Evolutionary conservation across 2,888 invertebrate species (phyloP).

Genomic region (Odontocerum albicorne): DNA sequence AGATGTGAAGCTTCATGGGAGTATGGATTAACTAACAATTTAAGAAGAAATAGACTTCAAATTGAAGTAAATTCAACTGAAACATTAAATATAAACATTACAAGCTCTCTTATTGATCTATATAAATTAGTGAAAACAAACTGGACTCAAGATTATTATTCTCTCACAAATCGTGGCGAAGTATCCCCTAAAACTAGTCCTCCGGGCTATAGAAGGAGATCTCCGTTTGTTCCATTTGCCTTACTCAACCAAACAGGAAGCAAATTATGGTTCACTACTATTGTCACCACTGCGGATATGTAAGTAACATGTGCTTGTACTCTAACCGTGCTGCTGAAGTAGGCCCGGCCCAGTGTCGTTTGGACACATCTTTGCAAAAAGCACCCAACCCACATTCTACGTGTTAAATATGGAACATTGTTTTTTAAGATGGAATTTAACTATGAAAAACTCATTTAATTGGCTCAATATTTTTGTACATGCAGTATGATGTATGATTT

Average conservation of each 20-base stretch:
- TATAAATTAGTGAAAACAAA: constrained; percentile 78
- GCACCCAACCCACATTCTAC: no score
- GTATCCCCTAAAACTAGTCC: constrained; percentile 55
- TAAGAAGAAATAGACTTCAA: constrained; percentile 63
- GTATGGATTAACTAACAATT: constrained; percentile 59
- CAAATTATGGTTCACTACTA: constrained; percentile 81
- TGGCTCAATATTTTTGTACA: no score
- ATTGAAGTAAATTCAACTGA: constrained; percentile 67
- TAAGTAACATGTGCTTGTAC: constrained; percentile 42
- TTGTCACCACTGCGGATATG: constrained; percentile 70
- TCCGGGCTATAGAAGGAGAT: constrained; percentile 69
- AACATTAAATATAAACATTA: constrained; percentile 83
- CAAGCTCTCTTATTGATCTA: constrained; percentile 83
- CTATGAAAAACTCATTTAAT: no score
- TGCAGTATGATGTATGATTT: no score
- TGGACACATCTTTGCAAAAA: no score
- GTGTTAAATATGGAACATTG: no score
- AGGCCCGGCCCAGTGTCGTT: no score
- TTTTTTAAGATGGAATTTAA: no score
- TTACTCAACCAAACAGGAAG: constrained; percentile 91
- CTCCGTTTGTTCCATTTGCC: constrained; percentile 94
- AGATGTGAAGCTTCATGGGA: constrained; percentile 71
- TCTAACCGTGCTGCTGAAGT: no score
- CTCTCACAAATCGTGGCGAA: constrained; percentile 43
- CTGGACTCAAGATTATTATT: constrained; percentile 84